phyloP scores from a whole-genome alignment of 2,888 invertebrate genomes.

The Eumacrocentrus americanus region DNA sequence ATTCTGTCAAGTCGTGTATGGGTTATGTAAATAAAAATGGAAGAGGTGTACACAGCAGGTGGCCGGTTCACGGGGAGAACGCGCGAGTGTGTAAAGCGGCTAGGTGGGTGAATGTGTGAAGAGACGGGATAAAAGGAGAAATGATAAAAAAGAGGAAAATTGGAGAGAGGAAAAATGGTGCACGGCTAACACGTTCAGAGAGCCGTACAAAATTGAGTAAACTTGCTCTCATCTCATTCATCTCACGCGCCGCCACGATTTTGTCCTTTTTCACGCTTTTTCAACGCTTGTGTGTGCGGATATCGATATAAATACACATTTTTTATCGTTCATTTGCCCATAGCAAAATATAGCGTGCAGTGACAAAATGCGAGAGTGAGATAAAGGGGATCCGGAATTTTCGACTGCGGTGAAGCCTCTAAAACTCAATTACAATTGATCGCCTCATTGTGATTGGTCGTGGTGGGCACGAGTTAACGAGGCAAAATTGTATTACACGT shows the following conservation, averaged over 20 bases:
- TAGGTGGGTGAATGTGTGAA: conserved; percentile 40
- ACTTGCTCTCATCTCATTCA: conserved; percentile 23
- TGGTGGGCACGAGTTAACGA: conserved; percentile 17
- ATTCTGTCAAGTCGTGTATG: conserved; percentile 36
- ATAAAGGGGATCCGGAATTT: too few relatives aligned
- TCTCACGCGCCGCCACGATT: conserved; percentile 15
- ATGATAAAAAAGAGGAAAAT: conserved; percentile 13
- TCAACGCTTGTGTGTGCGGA: not conserved
- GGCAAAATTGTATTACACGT: conserved; percentile 18
- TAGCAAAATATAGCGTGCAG: not conserved
- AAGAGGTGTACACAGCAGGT: conserved; percentile 49
- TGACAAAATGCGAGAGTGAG: too few relatives aligned
- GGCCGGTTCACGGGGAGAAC: conserved; percentile 46
- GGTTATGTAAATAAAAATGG: conserved; percentile 50
- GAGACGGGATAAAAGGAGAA: not conserved
- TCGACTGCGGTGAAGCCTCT: conserved; percentile 3
- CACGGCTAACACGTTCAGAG: conserved; percentile 17
- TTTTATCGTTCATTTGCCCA: conserved; percentile 10
- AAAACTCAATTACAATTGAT: conserved; percentile 25
- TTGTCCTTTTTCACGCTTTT: conserved; percentile 3
- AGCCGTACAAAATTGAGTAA: conserved; percentile 22
- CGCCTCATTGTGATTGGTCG: conserved; percentile 24
- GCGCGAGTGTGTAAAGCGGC: conserved; percentile 41
- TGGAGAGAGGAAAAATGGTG: conserved; percentile 16
- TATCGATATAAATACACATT: not conserved